Conservation (phyloP, 2,113 vertebrate genomes). For the Lethenteron camtschaticum region DNA sequence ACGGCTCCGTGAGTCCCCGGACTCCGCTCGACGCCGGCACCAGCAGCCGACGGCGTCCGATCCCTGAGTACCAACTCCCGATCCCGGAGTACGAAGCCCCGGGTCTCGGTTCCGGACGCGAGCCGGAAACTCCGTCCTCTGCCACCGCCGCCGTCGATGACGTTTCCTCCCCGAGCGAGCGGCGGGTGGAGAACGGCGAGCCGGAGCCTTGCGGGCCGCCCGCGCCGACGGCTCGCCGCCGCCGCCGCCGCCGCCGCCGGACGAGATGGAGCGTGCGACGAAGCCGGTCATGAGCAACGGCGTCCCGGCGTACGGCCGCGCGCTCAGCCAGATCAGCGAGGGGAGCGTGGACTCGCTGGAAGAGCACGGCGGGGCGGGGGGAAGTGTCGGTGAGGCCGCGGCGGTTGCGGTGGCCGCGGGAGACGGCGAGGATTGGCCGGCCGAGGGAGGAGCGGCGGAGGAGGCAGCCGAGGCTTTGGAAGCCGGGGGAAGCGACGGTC, state of each 20-base stretch:
- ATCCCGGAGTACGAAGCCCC: background rate
- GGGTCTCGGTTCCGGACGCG: background rate
- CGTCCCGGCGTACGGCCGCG: constrained; percentile 37
- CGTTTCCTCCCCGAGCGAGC: constrained; percentile 11
- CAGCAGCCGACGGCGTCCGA: constrained; percentile 20
- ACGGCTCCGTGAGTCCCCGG: constrained; percentile 74
- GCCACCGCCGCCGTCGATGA: constrained; percentile 11
- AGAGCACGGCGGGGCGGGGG: constrained; percentile 9
- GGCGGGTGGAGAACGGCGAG: constrained; percentile 15
- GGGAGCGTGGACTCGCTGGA: constrained; percentile 35
- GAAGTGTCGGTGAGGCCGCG: constrained; percentile 8
- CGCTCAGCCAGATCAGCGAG: constrained; percentile 85
- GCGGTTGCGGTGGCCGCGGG: constrained; percentile 12
- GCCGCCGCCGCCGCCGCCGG: background rate
- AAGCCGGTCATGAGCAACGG: constrained; percentile 25
- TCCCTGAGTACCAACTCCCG: background rate
- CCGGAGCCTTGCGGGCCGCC: constrained; percentile 23
- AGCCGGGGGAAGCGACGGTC: background rate
- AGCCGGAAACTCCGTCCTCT: background rate
- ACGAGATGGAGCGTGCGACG: constrained; percentile 6
- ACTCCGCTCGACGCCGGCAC: constrained; percentile 28
- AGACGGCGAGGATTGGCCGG: constrained; percentile 16
- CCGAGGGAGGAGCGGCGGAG: constrained; percentile 10
- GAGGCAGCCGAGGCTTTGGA: background rate
- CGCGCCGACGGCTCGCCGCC: background rate